Base-by-base conservation (phyloP, 2,797 vertebrate genomes). In the Champsocephalus esox region DNA sequence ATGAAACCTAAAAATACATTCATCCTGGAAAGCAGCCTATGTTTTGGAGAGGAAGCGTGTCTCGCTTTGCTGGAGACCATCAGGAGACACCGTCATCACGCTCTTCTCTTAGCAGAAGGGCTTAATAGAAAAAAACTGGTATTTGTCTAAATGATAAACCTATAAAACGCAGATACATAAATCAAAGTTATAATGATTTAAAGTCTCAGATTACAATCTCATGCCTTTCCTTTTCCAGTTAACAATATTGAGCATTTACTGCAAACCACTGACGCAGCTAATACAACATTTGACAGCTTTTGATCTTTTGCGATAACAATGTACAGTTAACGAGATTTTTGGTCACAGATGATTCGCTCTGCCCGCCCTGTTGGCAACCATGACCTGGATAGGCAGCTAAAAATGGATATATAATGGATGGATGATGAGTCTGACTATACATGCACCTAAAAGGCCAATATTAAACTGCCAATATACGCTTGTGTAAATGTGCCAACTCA, bases 1-100 rank as follows among this genome's bases (percentile, higher is more conserved):
- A 70, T 77, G 34, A 77, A 73, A 80, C 58, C 82, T 84, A 86
- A 86, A 84, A 86, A 83, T 85, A 86, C 84, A 85, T 54, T 9
- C 9, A 44, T 70, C 41, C 70, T 90, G 85, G 84, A 88, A 73
- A 41, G 51, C 76, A 69, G 83, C 75, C 78, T 70, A 19, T 90
- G 83, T 85, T 89, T 82, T 70, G 71, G 74, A 80, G 73, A 72
- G 55, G 64, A 78, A 80, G 50, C 62, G 57, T 61, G 82, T 88
- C 85, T 82, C 88, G 82, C 85, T 84, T 80, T 59, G 64, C 70
- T 67, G 50, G 38, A 74, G 72, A 87, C 69, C 82, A 77, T 81
- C 77, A 59, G 75, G 73, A 83, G 51, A 71, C 68, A 73, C 84
- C 69, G 66, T 68, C 74, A 71, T 87, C 75, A 61, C 70, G 66